Evolutionary conservation across 1,140 invertebrate species (phyloP).

Genomic region (Lucilia cuprina): DNA sequence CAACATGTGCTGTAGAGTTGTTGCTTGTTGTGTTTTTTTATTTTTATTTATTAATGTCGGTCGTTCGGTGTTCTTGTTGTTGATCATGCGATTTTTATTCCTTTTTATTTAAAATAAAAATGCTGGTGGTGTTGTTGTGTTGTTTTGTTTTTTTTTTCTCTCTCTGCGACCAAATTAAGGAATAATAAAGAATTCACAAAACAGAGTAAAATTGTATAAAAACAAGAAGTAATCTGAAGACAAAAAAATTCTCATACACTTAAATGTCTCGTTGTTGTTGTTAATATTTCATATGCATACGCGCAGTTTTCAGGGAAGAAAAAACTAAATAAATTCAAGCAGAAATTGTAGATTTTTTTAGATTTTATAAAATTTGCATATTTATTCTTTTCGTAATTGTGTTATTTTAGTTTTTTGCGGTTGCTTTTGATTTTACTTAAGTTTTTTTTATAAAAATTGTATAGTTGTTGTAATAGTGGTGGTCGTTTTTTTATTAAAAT

Average conservation of each 20-base stretch:
- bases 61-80: neutral
- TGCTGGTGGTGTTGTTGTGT: conserved; percentile 19
- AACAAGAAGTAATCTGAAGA: neutral
- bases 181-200: conserved; percentile 20
- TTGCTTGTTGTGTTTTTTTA: neutral
- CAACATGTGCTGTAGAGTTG: neutral
- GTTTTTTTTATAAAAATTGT: neutral
- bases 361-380: neutral
- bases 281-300: neutral
- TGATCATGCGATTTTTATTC: conserved; percentile 1
- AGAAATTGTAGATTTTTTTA: neutral
- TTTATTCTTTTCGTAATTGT: neutral
- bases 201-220: neutral
- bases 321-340: neutral
- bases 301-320: neutral
- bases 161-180: conserved; percentile 4
- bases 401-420: neutral
- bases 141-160: neutral
- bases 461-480: neutral
- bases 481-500: neutral
- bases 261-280: neutral
- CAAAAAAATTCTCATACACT: conserved; percentile 23
- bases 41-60: neutral
- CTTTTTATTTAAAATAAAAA: neutral
- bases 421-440: neutral